Percentiles rank a stretch among this genome's conserved stretches.
These are phyloP conservation scores for Ephialtes manifestator DNA, from an alignment of 2,888 invertebrate species.

Conservation along the genomic window DNA sequence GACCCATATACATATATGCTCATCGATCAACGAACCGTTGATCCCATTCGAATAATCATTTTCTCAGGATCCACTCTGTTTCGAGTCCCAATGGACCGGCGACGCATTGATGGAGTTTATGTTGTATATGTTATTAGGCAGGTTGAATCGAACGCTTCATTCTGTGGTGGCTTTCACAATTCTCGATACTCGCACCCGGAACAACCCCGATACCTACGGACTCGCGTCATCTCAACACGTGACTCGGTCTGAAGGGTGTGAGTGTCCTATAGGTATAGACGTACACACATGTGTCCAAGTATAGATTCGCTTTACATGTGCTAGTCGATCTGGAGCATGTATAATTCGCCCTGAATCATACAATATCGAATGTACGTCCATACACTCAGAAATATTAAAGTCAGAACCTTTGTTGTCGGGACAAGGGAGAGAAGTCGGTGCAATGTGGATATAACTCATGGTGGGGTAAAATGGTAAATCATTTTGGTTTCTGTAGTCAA, in stretches of 20 bases:
- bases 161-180: slow-evolving; percentile 45
- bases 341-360: slow-evolving; percentile 41
- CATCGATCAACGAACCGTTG: slow-evolving; percentile 63
- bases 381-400: slow-evolving; percentile 69
- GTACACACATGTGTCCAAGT: neutral
- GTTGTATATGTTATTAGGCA: slow-evolving; percentile 24
- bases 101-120: slow-evolving; percentile 5
- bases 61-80: slow-evolving; percentile 29
- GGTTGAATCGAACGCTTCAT: slow-evolving; percentile 27
- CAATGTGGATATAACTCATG: neutral
- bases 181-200: slow-evolving; percentile 33
- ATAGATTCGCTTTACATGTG: neutral
- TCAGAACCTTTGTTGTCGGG: slow-evolving; percentile 17
- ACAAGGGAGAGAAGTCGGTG: neutral
- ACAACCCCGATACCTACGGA: slow-evolving; percentile 34
- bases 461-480: slow-evolving; percentile 29
- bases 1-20: slow-evolving; percentile 14
- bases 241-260: slow-evolving; percentile 30
- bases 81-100: slow-evolving; percentile 58
- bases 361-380: slow-evolving; percentile 27
- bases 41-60: slow-evolving; percentile 71
- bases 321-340: neutral
- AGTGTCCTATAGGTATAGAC: neutral
- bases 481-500: neutral
- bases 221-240: slow-evolving; percentile 51